These are phyloP conservation scores for Perccottus glenii DNA, from an alignment of 2,113 vertebrate species.

Conservation along the genomic window DNA sequence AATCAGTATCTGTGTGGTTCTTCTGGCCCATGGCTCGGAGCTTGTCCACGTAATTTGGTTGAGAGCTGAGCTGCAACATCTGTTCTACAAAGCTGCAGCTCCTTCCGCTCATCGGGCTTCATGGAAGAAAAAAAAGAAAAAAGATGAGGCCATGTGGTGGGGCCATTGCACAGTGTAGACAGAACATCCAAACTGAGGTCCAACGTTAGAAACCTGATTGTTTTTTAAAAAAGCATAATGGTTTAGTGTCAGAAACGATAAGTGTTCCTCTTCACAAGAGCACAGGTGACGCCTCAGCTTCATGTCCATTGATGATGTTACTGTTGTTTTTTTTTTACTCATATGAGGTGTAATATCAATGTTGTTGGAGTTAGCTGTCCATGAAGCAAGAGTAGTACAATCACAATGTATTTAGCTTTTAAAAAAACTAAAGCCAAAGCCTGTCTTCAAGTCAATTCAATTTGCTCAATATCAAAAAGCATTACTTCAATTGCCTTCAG, in stretches of 20 bases:
- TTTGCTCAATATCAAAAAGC: too few species aligned
- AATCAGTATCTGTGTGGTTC: slow-evolving; percentile 61
- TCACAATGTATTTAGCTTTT: too few species aligned
- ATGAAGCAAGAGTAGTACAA: too few species aligned
- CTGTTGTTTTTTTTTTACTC: too few species aligned
- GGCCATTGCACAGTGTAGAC: slow-evolving; percentile 4
- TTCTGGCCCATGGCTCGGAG: slow-evolving; percentile 51
- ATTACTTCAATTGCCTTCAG: too few species aligned
- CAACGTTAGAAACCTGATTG: not conserved
- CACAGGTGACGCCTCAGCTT: too few species aligned
- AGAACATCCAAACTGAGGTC: not conserved
- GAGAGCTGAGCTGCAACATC: slow-evolving; percentile 74
- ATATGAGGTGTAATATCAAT: too few species aligned
- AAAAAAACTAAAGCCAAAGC: too few species aligned
- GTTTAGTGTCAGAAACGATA: not conserved
- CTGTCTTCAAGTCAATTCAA: too few species aligned
- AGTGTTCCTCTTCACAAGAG: slow-evolving; percentile 8
- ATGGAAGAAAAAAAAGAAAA: slow-evolving; percentile 34
- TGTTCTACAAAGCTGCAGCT: slow-evolving; percentile 68
- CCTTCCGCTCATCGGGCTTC: slow-evolving; percentile 51
- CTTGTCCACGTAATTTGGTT: slow-evolving; percentile 71
- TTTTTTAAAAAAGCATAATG: too few species aligned
- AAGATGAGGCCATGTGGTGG: slow-evolving; percentile 10
- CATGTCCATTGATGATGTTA: too few species aligned
- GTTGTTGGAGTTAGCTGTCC: too few species aligned